These are phyloP conservation scores for Coptodon bakossiorum DNA, from an alignment of 2,113 vertebrate genomes.

Conservation along the genomic window DNA sequence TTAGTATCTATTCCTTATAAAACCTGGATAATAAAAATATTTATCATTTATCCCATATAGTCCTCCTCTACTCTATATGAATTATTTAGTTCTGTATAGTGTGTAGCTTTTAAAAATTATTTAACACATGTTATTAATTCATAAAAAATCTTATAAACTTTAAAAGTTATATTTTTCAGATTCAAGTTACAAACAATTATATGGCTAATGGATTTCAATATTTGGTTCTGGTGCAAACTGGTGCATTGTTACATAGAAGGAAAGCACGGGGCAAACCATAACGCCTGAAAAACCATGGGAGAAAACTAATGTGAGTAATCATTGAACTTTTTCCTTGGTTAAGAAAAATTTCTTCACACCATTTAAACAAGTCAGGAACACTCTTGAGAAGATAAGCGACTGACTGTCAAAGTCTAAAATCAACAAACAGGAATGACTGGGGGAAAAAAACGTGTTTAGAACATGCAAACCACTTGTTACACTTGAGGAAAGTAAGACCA, in stretches of 20 bases:
- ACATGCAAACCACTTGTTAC: background rate
- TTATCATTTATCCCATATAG: background rate
- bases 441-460: background rate
- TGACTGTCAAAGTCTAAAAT: background rate
- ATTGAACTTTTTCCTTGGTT: background rate
- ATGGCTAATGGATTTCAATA: background rate
- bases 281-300: background rate
- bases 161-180: background rate
- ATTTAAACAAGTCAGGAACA: background rate
- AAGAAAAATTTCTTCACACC: background rate
- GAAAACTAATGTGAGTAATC: background rate
- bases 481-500: background rate
- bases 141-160: background rate
- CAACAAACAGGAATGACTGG: background rate
- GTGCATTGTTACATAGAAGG: background rate
- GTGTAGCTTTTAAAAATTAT: background rate
- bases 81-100: background rate
- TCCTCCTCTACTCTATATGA: background rate
- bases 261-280: background rate
- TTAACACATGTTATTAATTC: background rate
- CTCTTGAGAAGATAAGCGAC: background rate
- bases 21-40: background rate
- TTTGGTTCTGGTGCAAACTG: background rate
- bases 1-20: background rate
- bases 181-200: background rate